A percentile compares a stretch with the other conserved stretches of the same genome.
These are phyloP conservation scores for Aramus guarauna DNA, from an alignment of 2,113 vertebrate species.

Conservation along the genomic window DNA sequence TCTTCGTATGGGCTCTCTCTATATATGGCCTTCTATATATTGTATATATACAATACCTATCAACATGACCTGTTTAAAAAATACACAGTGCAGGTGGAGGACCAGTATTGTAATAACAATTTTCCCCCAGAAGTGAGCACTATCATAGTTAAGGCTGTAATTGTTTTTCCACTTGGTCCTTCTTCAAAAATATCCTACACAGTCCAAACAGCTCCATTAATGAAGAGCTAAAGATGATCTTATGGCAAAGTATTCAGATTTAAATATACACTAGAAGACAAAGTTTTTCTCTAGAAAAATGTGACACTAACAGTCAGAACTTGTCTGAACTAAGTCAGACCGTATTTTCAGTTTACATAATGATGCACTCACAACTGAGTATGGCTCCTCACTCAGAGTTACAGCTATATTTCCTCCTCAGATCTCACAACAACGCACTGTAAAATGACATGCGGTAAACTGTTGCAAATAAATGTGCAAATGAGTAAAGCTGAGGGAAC, in stretches of 20 bases:
- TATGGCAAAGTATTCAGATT: not conserved
- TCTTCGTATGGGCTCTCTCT: too few relatives aligned
- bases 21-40: too few relatives aligned
- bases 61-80: not conserved
- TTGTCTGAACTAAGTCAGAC: not conserved
- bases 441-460: not conserved
- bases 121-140: not conserved
- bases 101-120: not conserved
- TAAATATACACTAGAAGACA: not conserved
- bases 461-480: not conserved
- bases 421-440: not conserved
- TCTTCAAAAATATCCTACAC: not conserved
- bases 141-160: too few relatives aligned
- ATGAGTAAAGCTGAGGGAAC: not conserved
- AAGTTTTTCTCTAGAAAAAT: not conserved
- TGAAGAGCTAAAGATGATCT: not conserved
- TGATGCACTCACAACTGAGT: accelerated
- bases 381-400: not conserved
- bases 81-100: accelerated
- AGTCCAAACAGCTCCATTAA: not conserved
- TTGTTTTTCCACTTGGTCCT: not conserved
- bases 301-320: not conserved
- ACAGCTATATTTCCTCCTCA: not conserved
- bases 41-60: too few relatives aligned
- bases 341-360: not conserved